Base-by-base conservation (phyloP, 1,140 invertebrate species). In the Limonius californicus region DNA sequence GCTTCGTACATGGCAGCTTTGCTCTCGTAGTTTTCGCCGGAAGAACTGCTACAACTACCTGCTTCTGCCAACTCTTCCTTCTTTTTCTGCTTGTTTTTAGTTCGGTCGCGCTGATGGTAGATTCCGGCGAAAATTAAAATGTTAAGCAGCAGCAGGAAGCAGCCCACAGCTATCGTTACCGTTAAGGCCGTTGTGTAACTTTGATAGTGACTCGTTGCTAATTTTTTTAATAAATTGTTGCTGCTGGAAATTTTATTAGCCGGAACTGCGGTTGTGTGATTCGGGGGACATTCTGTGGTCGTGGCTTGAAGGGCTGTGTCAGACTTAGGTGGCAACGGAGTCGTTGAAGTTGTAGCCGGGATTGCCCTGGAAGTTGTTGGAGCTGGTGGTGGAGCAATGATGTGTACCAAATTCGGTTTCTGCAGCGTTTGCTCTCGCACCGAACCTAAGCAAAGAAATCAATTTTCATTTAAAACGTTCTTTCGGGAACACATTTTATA, bases 91-190 rank as follows among this genome's bases (percentile, higher is more conserved):
- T 78, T 68, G 57, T 77, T 78, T 50, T 81, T 76, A 55, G 83
- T 76, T 69, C 89, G 83, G 68, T 92, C 89, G 7, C 92, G 83
- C 74, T 96, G 92, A 71, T 95, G 93, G 73, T 95, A 97, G 39
- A 97, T 94, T 23, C 92, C 94, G 30, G 92, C 93, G 72, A 97
- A 97, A 54, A 98, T 95, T 0, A 97, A 82, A 6, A 97, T 86
- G 75, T 98, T 98, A 1, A 98, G 82, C 7, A 97, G 82, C 2
- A 98, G 81, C 6, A 92, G 79, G 61, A 91, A 91, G 62, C 89
- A 94, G 0, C 95, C 95, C 1, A 97, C 90, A 0, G 92, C 92
- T 57, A 97, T 92, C 0, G 94, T 97, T 1, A 97, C 89, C n/a
- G 90, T 91, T 0, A 97, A 79, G 0, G 92, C 92, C 0, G 92